Evolutionary conservation across 2,888 invertebrate species (phyloP), one percentile per base, ranked within the genome.

Genomic region (Ectropis crepuscularia): DNA sequence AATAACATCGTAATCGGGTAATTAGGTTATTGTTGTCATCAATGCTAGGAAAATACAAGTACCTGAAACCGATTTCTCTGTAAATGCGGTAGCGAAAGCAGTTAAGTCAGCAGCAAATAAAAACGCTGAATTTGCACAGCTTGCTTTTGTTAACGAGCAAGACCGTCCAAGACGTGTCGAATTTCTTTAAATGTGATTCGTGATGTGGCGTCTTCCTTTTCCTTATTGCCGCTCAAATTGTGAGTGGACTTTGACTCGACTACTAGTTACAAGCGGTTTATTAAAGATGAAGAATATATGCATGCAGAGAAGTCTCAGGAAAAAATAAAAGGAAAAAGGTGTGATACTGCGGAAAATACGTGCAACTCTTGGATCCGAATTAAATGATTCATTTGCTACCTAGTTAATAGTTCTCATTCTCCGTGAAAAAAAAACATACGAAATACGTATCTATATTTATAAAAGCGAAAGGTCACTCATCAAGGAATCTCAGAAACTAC

Each of bases 171-270:
- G 46, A 57, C 55, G 64, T 65, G 57, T 49, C 57, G 53, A 57
- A 60, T 66, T 57, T 58, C 43, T 53, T 57, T 53, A 39, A 53
- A 53, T 51, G 51, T 57, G 43, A 47, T 48, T 62, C 57, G 53
- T 62, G 62, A 62, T 62, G 57, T 53, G 57, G 37, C 36, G 51
- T 47, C 62, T 57, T 57, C 57, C 37, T 63, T 63, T 63, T 63
- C 63, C 63, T 58, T 53, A 57, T 63, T 41, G 53, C 48, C 57
- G 43, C 45, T 48, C 51, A 43, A 63, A 48, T 53, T 57, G 53
- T 39, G 43, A 48, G 53, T 42, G 58, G 58, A 58, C 63, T 63
- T 63, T 49, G 57, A 62, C n/a, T 53, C 28, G n/a, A 11, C 9
- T 6, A 8, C 11, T 53, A 55, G 38, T 55, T 57, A 62, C 53